These are phyloP conservation scores for Seriola quinqueradiata DNA, from an alignment of 2,113 vertebrate species.

Conservation along the genomic window DNA sequence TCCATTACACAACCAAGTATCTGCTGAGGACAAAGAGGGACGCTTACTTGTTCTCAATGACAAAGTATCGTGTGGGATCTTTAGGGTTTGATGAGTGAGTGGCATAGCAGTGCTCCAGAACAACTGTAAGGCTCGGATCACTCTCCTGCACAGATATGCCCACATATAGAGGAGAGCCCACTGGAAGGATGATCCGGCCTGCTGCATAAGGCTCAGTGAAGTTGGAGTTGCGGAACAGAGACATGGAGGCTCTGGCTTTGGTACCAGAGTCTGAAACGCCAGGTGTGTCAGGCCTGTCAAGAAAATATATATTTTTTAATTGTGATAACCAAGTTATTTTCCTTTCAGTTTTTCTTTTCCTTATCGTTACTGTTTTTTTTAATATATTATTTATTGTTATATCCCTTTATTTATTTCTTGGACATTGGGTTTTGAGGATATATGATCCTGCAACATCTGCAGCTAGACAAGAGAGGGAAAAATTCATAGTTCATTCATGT, in stretches of 20 bases:
- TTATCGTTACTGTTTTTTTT: not conserved
- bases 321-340: not conserved
- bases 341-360: not conserved
- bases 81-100: slow-evolving; percentile 51
- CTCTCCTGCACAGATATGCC: slow-evolving; percentile 50
- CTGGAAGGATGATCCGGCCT: slow-evolving; percentile 49
- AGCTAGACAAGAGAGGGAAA: too few species aligned
- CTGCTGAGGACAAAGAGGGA: not conserved
- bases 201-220: slow-evolving; percentile 61
- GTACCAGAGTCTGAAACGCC: slow-evolving; percentile 47
- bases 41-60: slow-evolving; percentile 76
- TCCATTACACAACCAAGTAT: not conserved
- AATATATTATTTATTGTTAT: too few species aligned
- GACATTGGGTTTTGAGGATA: too few species aligned
- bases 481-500: too few species aligned
- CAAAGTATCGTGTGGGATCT: slow-evolving; percentile 31
- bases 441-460: too few species aligned
- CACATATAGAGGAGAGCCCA: slow-evolving; percentile 71
- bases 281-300: slow-evolving; percentile 37
- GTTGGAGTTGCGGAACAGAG: slow-evolving; percentile 59
- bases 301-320: not conserved
- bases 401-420: too few species aligned
- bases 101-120: slow-evolving; percentile 76
- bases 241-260: slow-evolving; percentile 59
- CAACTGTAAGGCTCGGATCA: slow-evolving; percentile 55